Conservation (phyloP, 2,113 vertebrate genomes). For the Tringa solitaria region DNA sequence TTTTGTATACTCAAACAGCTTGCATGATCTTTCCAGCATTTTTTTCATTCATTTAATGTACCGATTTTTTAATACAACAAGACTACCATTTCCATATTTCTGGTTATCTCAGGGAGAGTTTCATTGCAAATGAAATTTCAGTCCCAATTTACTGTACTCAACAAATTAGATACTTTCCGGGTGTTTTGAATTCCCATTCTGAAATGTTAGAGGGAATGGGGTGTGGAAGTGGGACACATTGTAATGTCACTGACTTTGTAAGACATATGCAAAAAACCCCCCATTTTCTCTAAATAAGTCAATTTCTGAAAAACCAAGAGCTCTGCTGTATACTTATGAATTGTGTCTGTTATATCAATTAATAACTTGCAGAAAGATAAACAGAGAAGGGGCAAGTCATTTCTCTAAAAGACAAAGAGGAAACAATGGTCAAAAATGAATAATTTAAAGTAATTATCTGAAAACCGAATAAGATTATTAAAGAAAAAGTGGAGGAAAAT, state of each 20-base stretch:
- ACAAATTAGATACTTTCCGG: neutral
- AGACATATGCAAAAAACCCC: neutral
- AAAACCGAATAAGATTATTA: neutral
- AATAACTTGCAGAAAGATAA: neutral
- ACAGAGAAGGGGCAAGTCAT: neutral
- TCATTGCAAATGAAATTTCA: neutral
- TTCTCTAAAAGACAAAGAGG: neutral
- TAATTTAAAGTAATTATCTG: neutral
- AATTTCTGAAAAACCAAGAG: neutral
- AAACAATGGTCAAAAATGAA: neutral
- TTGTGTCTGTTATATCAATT: neutral
- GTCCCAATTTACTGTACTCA: neutral
- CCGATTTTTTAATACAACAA: neutral
- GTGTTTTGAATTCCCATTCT: neutral
- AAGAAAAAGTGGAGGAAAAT: neutral
- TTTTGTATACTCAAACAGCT: neutral
- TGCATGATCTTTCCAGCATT: neutral
- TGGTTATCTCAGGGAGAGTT: neutral
- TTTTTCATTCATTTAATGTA: neutral
- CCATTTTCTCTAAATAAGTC: neutral
- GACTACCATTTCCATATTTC: neutral
- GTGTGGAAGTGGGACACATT: neutral
- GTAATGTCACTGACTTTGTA: neutral
- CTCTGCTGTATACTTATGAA: neutral
- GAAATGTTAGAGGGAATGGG: neutral